phyloP scores from a whole-genome alignment of 1,140 invertebrate species.

The Ceratina calcarata region DNA sequence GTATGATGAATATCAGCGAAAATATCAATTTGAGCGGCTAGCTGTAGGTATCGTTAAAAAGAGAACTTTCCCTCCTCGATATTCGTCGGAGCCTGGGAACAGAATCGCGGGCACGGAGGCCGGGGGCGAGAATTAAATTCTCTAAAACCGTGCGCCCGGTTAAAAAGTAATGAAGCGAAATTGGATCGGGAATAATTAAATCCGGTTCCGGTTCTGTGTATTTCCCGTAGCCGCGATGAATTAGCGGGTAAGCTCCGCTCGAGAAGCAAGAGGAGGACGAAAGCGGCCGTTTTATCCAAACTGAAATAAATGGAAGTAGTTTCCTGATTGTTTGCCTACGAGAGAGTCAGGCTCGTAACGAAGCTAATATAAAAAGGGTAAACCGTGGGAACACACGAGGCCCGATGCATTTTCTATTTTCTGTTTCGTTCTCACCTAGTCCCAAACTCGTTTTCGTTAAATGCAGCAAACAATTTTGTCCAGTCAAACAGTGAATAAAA shows the following conservation, averaged over 20 bases:
- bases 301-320: constrained; percentile 50
- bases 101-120: background rate
- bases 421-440: background rate
- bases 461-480: constrained; percentile 54
- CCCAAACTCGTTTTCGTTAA: background rate
- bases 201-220: constrained; percentile 15
- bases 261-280: background rate
- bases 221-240: constrained; percentile 41
- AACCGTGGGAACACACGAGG: background rate
- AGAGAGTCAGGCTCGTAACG: constrained; percentile 17
- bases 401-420: constrained; percentile 11
- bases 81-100: background rate
- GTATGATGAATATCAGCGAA: no score
- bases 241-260: constrained; percentile 21
- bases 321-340: constrained; percentile 53
- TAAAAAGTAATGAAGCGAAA: constrained; percentile 25
- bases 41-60: background rate
- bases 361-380: constrained; percentile 25
- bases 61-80: background rate
- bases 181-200: constrained; percentile 48
- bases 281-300: constrained; percentile 40
- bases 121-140: constrained; percentile 35
- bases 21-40: no score
- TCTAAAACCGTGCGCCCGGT: constrained; percentile 3
- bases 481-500: constrained; percentile 60